These are phyloP conservation scores for Heteropelma amictum DNA, from an alignment of 2,888 invertebrate genomes.

Conservation along the genomic window DNA sequence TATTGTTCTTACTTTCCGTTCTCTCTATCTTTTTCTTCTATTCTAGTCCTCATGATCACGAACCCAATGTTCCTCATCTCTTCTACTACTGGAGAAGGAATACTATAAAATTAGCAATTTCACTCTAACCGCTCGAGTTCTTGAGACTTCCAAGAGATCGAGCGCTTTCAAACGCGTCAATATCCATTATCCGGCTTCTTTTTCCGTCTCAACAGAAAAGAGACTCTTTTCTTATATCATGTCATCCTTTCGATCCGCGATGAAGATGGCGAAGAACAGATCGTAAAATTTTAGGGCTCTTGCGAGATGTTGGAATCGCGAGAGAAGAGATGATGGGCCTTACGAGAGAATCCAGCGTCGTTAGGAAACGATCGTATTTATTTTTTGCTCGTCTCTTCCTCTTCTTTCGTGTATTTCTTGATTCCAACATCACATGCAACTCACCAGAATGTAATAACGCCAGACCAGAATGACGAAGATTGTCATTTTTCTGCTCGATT, in stretches of 20 bases:
- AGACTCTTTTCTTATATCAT: constrained; percentile 22
- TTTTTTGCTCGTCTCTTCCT: constrained; percentile 41
- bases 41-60: neutral
- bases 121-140: constrained; percentile 58
- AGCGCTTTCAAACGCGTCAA: constrained; percentile 60
- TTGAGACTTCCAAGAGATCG: constrained; percentile 66
- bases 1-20: constrained; percentile 48
- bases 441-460: constrained; percentile 40
- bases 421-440: constrained; percentile 33
- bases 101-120: constrained; percentile 75
- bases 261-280: constrained; percentile 53
- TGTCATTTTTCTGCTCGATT: constrained; percentile 31
- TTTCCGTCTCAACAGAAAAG: constrained; percentile 41
- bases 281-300: constrained; percentile 59
- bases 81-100: constrained; percentile 37
- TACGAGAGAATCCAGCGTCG: constrained; percentile 49
- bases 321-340: constrained; percentile 39
- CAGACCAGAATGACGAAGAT: constrained; percentile 25
- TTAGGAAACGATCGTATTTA: constrained; percentile 53
- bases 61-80: constrained; percentile 54
- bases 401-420: constrained; percentile 29
- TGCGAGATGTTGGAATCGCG: constrained; percentile 45
- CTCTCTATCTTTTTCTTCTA: constrained; percentile 9
- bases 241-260: constrained; percentile 47
- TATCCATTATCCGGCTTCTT: constrained; percentile 69